Evolutionary conservation across 1,140 invertebrate species (phyloP), one percentile per base, ranked within the genome.

Genomic region (Ectropis grisescens): DNA sequence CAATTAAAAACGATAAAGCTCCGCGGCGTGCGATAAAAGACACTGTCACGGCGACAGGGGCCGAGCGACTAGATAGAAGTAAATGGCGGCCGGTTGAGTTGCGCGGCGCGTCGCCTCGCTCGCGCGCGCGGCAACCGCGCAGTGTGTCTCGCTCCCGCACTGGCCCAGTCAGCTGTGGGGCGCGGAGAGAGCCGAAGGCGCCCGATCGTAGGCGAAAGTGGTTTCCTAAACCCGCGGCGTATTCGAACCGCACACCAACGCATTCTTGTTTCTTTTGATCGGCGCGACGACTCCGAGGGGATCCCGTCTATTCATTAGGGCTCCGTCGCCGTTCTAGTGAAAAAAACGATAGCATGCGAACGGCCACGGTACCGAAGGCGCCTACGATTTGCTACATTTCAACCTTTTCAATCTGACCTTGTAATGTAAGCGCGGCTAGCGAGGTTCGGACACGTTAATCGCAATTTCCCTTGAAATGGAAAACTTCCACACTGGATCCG

Each of bases 91-190:
- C 53, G 41, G 31, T n/a, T n/a, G 56, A 49, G 53, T 37, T 76
- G 74, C 71, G 71, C 75, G 68, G 48, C 19, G 49, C 46, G 54
- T 41, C 24, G 26, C 71, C 71, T 46, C 41, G 59, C 30, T 70
- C 58, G 27, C 11, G 12, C 60, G n/a, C 33, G 34, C 19, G 33
- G 14, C 14, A n/a, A 8, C 2, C 12, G 11, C 13, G 29, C 25
- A 37, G 9, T 29, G 28, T 11, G 29, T 62, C 62, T 60, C 69
- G 42, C 50, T 80, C 69, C 15, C 57, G 13, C 53, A 19, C 47
- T 50, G 47, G 50, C 27, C 45, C 58, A 56, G 74, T 80, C 74
- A 80, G 74, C 74, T 80, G 74, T 69, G 53, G 66, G 58, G 54
- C 36, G 41, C 69, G 65, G 60, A 33, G 36, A 32, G n/a, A 30